Base-by-base conservation (phyloP, 1,140 invertebrate genomes). In the Pseudomyrmex dendroicus region DNA sequence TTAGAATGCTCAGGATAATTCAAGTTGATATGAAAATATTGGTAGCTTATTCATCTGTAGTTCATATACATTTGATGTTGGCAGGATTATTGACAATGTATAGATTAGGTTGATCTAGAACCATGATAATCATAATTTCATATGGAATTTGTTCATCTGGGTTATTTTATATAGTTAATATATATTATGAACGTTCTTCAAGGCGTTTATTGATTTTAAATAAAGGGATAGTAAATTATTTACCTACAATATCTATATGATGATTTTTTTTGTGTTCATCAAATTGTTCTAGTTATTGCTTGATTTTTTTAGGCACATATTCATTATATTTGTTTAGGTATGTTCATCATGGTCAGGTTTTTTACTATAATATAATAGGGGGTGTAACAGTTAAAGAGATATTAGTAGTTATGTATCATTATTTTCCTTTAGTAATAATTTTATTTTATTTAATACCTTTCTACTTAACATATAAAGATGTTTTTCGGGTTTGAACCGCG, bases 111-210 rank as follows among this genome's bases (percentile, higher is more conserved):
- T 92, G 93, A 93, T 1, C 48, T 0, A 50, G 50, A 0, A 20
- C 20, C 0, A 20, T 44, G 1, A 64, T 95, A 84, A 95, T 96
- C 94, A 96, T 96, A 95, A 92, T 93, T 93, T 85, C 96, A 96
- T 95, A 96, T 95, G 96, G 96, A 2, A 85, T 96, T 86, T 96
- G 95, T 95, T 96, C 96, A 73, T 96, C 96, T 2, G 96, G 95
- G 0, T 93, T 96, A 94, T 96, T 97, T 96, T 95, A 94, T 95
- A 94, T 96, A 92, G 94, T 95, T 48, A 96, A 96, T 95, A 93
- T 96, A 88, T 93, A 89, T 90, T 96, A 96, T 95, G 94, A 96
- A 86, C 91, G 92, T n/a, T 68, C 85, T 46, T 50, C 87, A 50
- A 93, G 93, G 8, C 94, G 95, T 64, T 94, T 85, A 10, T 70